These are phyloP conservation scores for Schizaphis graminum DNA, from an alignment of 2,888 invertebrate genomes.

Conservation along the genomic window DNA sequence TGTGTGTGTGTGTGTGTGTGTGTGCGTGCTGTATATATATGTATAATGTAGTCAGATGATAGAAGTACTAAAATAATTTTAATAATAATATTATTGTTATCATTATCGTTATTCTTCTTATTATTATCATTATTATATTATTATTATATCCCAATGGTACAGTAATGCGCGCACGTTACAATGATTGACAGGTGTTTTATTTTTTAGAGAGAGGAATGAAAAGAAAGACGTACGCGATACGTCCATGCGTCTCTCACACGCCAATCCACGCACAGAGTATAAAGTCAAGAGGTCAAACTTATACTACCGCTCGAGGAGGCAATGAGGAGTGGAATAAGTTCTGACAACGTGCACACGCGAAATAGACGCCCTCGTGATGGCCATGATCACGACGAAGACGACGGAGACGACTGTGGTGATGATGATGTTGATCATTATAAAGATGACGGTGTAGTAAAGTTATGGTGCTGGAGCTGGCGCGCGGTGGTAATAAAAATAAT, in stretches of 20 bases:
- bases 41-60: neutral
- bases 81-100: conserved; percentile 56
- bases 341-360: conserved; percentile 57
- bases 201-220: conserved; percentile 20
- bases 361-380: conserved; percentile 63
- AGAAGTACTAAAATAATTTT: conserved; percentile 55
- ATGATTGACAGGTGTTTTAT: conserved; percentile 61
- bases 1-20: neutral
- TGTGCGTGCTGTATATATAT: neutral
- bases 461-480: neutral
- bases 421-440: conserved; percentile 61
- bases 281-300: conserved; percentile 61
- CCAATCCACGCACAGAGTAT: conserved; percentile 46
- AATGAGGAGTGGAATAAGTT: conserved; percentile 34
- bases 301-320: conserved; percentile 26
- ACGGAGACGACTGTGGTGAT: conserved; percentile 31
- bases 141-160: conserved; percentile 51
- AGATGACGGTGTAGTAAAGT: conserved; percentile 58
- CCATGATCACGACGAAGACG: conserved; percentile 44
- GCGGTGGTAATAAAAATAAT: conserved; percentile 50
- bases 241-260: conserved; percentile 42
- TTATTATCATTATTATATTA: conserved; percentile 33
- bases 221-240: conserved; percentile 47
- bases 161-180: conserved; percentile 50
- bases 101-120: neutral